phyloP scores from a whole-genome alignment of 2,113 vertebrate genomes.

The Fukomys damarensis region DNA sequence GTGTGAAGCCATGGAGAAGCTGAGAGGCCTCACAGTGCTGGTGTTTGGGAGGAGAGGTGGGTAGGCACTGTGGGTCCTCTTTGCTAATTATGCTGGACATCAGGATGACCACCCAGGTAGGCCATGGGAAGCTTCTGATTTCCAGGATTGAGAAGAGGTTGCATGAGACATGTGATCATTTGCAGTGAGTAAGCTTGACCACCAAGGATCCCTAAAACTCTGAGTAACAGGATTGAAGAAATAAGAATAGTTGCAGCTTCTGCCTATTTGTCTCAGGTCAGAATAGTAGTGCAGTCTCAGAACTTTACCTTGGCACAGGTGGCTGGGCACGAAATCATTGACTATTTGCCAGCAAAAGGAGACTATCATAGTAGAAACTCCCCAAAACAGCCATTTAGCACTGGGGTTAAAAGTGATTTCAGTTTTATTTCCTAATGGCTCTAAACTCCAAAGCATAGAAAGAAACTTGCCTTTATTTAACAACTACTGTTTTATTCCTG shows the following conservation, averaged over 20 bases:
- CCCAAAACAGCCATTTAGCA: not conserved
- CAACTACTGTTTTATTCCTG: not conserved
- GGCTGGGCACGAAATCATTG: not conserved
- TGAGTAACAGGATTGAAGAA: not conserved
- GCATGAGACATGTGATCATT: not conserved
- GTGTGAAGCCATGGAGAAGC: not conserved
- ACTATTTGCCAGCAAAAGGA: not conserved
- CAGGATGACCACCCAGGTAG: not conserved
- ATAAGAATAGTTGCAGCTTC: not conserved
- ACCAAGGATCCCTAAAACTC: not conserved
- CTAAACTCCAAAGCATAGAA: not conserved
- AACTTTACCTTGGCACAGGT: not conserved
- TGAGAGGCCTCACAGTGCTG: not conserved
- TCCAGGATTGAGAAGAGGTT: not conserved
- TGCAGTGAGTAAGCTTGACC: not conserved
- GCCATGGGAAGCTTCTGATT: not conserved
- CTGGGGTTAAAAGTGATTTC: not conserved
- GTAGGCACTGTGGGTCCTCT: not conserved
- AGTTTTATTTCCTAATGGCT: conserved; percentile 18
- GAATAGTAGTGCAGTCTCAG: not conserved
- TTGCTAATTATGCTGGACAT: not conserved
- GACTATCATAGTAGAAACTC: not conserved
- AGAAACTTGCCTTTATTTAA: not conserved
- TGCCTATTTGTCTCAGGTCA: not conserved
- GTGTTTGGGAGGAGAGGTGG: not conserved